Evolutionary conservation across 2,797 vertebrate species (phyloP).

Genomic region (Dallia pectoralis): DNA sequence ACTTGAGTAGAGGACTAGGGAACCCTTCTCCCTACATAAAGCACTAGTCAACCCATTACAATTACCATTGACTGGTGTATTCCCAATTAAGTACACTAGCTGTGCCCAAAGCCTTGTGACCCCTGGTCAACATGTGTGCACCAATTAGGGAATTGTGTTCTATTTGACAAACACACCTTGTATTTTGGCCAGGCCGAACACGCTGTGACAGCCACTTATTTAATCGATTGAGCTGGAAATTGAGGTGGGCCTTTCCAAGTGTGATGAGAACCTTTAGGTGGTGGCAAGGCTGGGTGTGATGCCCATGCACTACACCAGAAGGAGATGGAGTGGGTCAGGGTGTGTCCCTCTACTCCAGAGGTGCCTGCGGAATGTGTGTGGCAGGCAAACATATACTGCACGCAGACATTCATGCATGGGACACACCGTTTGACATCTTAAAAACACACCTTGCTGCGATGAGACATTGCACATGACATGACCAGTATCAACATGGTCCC

Average conservation of each 20-base stretch:
- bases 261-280: background rate
- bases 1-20: background rate
- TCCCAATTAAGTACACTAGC: too few species aligned
- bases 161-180: background rate
- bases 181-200: background rate
- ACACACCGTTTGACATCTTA: background rate
- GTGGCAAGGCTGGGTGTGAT: background rate
- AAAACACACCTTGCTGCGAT: background rate
- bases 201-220: background rate
- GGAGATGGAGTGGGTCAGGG: slow-evolving; percentile 6
- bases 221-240: background rate
- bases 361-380: background rate
- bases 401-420: background rate
- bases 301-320: background rate
- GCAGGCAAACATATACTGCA: background rate
- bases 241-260: background rate
- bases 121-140: background rate
- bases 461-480: background rate
- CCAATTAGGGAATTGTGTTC: background rate
- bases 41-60: too few species aligned
- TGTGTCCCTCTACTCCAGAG: slow-evolving; percentile 8
- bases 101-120: too few species aligned
- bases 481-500: background rate
- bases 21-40: background rate
- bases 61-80: too few species aligned